Percentiles rank a stretch among this genome's conserved stretches.
Evolutionary conservation across 2,797 vertebrate species (phyloP).

Genomic region (Acanthurus tractus): DNA sequence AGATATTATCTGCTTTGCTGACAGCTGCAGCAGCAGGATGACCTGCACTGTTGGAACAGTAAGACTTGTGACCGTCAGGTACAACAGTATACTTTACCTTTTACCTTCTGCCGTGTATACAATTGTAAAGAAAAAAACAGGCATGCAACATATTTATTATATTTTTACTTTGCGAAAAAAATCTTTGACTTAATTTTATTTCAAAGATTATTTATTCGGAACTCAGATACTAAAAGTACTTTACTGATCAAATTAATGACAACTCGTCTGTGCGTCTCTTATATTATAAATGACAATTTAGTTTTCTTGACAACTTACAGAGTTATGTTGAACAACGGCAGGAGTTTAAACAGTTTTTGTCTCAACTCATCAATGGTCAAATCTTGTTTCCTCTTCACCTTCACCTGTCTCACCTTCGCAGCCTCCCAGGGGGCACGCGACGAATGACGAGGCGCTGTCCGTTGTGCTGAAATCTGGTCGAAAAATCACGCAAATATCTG

Average conservation of each 20-base stretch:
- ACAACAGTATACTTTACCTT: not conserved
- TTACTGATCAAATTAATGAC: not conserved
- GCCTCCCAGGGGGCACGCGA: slow-evolving; percentile 2
- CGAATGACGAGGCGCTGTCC: slow-evolving; percentile 64
- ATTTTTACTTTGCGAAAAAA: not conserved
- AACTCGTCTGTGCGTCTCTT: too few relatives aligned
- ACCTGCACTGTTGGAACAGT: not conserved
- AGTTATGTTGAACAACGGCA: too few relatives aligned
- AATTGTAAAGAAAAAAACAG: not conserved
- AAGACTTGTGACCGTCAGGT: not conserved
- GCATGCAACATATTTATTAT: not conserved
- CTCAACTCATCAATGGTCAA: not conserved
- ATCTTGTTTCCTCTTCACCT: not conserved
- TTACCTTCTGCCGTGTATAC: too few relatives aligned
- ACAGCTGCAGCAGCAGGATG: not conserved
- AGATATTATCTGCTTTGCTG: not conserved
- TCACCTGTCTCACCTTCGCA: slow-evolving; percentile 34
- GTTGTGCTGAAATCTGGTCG: slow-evolving; percentile 70
- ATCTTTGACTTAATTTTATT: too few relatives aligned
- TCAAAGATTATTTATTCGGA: not conserved
- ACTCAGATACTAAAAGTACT: not conserved
- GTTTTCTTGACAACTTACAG: too few relatives aligned
- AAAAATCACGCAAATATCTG: not conserved
- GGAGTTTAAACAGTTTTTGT: not conserved
- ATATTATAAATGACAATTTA: too few relatives aligned